phyloP scores from a whole-genome alignment of 2,113 vertebrate genomes.

The Myiozetetes cayanensis region DNA sequence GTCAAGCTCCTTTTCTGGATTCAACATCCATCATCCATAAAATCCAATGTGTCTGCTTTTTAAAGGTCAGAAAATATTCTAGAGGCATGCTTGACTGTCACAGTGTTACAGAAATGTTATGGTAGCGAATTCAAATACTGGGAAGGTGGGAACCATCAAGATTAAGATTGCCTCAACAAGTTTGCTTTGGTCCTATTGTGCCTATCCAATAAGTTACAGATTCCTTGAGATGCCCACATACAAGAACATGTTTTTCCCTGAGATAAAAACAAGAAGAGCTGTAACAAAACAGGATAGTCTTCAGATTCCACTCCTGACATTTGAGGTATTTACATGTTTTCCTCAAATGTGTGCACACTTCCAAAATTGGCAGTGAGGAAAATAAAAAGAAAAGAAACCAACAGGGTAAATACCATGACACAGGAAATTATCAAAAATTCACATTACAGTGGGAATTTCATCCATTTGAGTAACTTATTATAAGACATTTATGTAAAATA shows the following conservation, averaged over 20 bases:
- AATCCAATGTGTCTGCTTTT: not conserved
- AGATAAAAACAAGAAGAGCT: not conserved
- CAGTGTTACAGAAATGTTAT: not conserved
- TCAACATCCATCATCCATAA: not conserved
- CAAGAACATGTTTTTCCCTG: not conserved
- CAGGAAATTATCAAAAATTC: not conserved
- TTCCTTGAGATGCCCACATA: not conserved
- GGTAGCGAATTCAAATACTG: not conserved
- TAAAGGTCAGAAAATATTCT: not conserved
- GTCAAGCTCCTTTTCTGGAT: not conserved
- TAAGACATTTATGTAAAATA: not conserved
- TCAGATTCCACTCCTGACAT: not conserved
- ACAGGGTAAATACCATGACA: not conserved
- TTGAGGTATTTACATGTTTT: conserved; percentile 14
- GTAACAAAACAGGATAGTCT: not conserved
- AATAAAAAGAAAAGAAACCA: not conserved
- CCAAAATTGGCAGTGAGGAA: not conserved
- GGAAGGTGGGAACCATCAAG: not conserved
- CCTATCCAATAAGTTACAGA: not conserved
- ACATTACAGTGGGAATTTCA: not conserved
- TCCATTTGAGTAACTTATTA: not conserved
- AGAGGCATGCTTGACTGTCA: not conserved
- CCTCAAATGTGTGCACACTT: not conserved
- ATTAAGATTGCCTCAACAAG: not conserved
- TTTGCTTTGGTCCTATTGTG: not conserved